Evolutionary conservation across 2,888 invertebrate species (phyloP), one percentile per base, ranked within the genome.

Genomic region (Cepaea hortensis): DNA sequence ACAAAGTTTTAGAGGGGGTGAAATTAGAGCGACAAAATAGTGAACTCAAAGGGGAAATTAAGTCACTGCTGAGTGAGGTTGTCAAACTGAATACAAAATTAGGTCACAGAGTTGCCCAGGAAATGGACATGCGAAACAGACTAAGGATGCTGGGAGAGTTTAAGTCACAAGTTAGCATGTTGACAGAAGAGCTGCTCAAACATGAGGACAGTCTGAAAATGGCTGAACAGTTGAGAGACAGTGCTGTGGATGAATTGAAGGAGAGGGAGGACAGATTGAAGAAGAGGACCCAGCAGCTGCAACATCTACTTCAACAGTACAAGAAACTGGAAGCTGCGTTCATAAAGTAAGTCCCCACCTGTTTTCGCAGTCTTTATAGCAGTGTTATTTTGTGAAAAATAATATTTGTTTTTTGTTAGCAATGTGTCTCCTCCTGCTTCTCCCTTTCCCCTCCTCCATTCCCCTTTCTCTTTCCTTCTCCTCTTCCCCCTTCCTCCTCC

Each of bases 281-380:
- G 65, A 86, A 86, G 62, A 65, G 86, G 55, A 79, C 79, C n/a
- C 70, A 79, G 11, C 86, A 86, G 62, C 62, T 82, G 1, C 50
- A 82, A 11, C 76, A 82, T 65, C n/a, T 82, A n/a, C n/a, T 83
- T 48, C 20, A 48, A 11, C 77, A 75, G 72, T 70, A 72, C 72
- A 83, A 79, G 86, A 86, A 86, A 48, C 50, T 83, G 77, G 86
- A 86, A 13, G 46, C 83, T n/a, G 83, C 83, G 11, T 86, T 72
- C 62, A 55, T 61, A 7, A 86, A 83, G 86, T 86, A 72, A 86
- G 86, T 83, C 0, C 46, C 3, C 46, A 46, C 18, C 4, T n/a
- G 1, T 18, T 2, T 15, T 15, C 46, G 3, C 13, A 13, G 11
- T 73, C 18, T 46, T 35, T 73, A 15, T 46, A n/a, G 6, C 55